Evolutionary conservation across 2,888 invertebrate species (phyloP), one percentile per base, ranked within the genome.

Genomic region (Tetrapedia diversipes): DNA sequence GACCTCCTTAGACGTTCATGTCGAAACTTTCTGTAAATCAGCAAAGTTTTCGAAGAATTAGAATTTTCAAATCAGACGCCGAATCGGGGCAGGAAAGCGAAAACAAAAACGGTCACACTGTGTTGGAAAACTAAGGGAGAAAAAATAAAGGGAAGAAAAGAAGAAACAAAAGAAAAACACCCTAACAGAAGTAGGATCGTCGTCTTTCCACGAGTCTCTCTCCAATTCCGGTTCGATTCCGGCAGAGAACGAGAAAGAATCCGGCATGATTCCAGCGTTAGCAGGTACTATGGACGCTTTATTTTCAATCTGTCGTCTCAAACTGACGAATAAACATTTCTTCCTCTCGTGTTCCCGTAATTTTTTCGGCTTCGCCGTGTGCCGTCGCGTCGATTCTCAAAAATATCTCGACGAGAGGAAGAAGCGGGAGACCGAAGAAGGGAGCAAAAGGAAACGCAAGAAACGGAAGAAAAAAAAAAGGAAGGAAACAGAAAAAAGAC

Each of bases 171-270:
- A 60, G 64, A 37, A 53, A 51, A 75, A 80, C 67, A 81, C 59
- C 63, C 45, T 63, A 60, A 67, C 60, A 24, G 66, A 37, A 67
- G 76, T 51, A 45, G 61, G 45, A 43, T 24, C 51, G 63, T 68
- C 72, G 59, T 70, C 70, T 41, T 39, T 64, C 14, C 54, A 45
- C 47, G 54, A 47, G 71, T 68, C 71, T 67, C 65, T 57, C 60
- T 53, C 24, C 22, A 82, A 84, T 82, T 81, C 77, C 82, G 69
- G 75, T 83, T 81, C 71, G 82, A 84, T 81, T 79, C 81, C 76
- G 57, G 57, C 74, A 67, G 45, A 65, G 57, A 77, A 75, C 71
- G 73, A 69, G 66, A 70, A 73, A 77, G 72, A 79, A 82, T 80
- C 71, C 77, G 51, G 66, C 74, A 79, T 84, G 76, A 82, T 84